phyloP scores from a whole-genome alignment of 2,113 vertebrate genomes.

The Xiphophorus couchianus region DNA sequence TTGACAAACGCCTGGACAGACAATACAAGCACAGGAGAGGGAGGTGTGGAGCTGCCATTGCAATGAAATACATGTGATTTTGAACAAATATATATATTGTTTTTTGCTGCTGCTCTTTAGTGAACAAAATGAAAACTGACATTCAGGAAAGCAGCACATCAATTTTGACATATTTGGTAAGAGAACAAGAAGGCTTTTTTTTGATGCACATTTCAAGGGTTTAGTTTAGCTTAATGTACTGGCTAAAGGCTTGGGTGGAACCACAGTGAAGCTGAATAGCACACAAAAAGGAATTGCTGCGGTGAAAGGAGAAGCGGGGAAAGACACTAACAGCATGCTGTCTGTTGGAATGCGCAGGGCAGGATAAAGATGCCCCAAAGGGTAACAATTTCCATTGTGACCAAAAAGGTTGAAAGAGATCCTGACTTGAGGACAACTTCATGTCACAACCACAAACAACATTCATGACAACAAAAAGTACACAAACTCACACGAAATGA shows the following conservation, averaged over 20 bases:
- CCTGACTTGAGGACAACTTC: constrained; percentile 60
- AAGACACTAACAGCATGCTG: constrained; percentile 53
- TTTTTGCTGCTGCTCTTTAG: constrained; percentile 74
- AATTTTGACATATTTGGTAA: constrained; percentile 43
- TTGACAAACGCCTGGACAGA: constrained; percentile 44
- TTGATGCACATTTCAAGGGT: constrained; percentile 79
- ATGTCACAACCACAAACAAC: constrained; percentile 48
- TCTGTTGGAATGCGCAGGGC: constrained; percentile 79
- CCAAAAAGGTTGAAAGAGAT: constrained; percentile 32
- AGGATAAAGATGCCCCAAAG: constrained; percentile 48
- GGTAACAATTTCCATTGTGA: constrained; percentile 33
- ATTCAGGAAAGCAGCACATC: constrained; percentile 66
- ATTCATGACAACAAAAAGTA: constrained; percentile 35
- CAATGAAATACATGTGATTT: constrained; percentile 70
- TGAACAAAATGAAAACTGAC: constrained; percentile 61
- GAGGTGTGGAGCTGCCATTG: constrained; percentile 76
- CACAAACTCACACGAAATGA: constrained; percentile 17
- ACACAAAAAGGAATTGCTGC: constrained; percentile 34
- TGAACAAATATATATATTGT: constrained; percentile 69
- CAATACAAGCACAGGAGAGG: constrained; percentile 43
- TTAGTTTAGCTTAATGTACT: constrained; percentile 79
- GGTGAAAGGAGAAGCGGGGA: constrained; percentile 42
- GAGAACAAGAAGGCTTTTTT: constrained; percentile 41
- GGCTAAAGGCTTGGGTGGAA: constrained; percentile 71
- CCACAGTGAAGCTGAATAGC: constrained; percentile 67